Conservation (phyloP, 2,888 invertebrate genomes). For the Atethmia centrago region DNA sequence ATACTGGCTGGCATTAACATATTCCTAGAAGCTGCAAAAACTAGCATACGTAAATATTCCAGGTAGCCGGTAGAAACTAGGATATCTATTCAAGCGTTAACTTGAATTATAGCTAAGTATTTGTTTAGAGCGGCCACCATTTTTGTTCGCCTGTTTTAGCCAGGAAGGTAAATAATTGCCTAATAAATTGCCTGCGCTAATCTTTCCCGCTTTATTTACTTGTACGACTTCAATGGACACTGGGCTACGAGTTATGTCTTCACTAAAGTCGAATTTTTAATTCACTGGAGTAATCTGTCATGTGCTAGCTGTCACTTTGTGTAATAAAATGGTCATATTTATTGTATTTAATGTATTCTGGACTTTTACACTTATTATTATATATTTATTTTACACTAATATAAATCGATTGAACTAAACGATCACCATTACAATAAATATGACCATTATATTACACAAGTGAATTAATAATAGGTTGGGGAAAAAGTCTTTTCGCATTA, state of each 20-base stretch:
- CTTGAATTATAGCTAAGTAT: slow-evolving; percentile 53
- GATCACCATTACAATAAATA: no score
- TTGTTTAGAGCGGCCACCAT: slow-evolving; percentile 55
- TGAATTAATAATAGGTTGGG: no score
- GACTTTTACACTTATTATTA: no score
- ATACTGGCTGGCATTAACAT: slow-evolving; percentile 6
- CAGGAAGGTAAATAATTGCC: slow-evolving; percentile 66
- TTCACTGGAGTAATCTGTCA: no score
- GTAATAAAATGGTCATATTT: no score
- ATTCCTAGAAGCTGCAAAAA: slow-evolving; percentile 30
- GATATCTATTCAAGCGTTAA: slow-evolving; percentile 43
- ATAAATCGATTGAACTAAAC: no score
- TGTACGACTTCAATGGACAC: slow-evolving; percentile 64
- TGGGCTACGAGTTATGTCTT: slow-evolving; percentile 49
- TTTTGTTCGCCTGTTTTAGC: slow-evolving; percentile 62
- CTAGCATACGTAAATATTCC: slow-evolving; percentile 22
- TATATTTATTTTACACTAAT: no score
- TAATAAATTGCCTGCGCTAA: slow-evolving; percentile 71
- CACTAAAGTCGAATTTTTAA: no score
- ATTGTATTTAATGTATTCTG: no score
- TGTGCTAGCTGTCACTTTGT: no score
- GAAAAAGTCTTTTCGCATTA: no score
- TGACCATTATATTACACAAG: no score
- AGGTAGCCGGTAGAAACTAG: slow-evolving; percentile 22
- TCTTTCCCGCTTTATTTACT: slow-evolving; percentile 68